Percentiles rank a stretch among this genome's conserved stretches.
Conservation (phyloP, 2,797 vertebrate species). For the Parotocinclus haroldoi region DNA sequence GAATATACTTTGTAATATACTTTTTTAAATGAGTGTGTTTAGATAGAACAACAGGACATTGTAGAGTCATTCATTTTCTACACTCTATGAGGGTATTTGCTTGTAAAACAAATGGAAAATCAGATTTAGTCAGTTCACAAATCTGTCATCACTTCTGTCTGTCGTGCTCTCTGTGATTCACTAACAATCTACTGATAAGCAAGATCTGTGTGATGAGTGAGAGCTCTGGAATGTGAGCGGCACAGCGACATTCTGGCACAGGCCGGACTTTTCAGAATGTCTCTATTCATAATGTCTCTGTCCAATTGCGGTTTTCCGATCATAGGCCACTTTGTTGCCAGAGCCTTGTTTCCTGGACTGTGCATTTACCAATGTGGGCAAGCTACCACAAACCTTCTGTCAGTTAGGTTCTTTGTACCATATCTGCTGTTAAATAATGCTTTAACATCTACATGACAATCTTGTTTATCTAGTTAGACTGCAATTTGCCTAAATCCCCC, state of each 20-base stretch:
- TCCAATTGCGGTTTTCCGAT: conserved; percentile 11
- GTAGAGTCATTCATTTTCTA: no score
- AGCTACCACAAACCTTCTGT: background rate
- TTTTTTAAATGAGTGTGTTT: no score
- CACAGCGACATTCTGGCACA: background rate
- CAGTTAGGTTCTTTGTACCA: background rate
- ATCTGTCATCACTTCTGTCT: no score
- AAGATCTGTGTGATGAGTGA: conserved; percentile 4
- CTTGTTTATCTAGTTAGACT: conserved; percentile 22
- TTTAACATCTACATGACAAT: conserved; percentile 8
- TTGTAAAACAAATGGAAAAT: no score
- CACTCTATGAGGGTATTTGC: no score
- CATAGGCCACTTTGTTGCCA: conserved; percentile 3
- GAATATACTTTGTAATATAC: no score
- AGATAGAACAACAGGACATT: no score
- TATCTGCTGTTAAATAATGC: background rate
- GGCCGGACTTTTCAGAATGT: conserved; percentile 8
- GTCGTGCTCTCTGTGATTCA: background rate
- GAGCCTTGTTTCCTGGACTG: background rate
- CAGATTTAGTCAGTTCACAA: background rate
- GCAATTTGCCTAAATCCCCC: background rate
- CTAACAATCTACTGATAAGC: background rate
- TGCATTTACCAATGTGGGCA: no score
- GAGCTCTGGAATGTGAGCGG: conserved; percentile 4
- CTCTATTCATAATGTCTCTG: conserved; percentile 17